Percentiles rank a stretch among this genome's conserved stretches.
Conservation (phyloP, 2,888 invertebrate genomes). For the Scelioninae gen. 2 region DNA sequence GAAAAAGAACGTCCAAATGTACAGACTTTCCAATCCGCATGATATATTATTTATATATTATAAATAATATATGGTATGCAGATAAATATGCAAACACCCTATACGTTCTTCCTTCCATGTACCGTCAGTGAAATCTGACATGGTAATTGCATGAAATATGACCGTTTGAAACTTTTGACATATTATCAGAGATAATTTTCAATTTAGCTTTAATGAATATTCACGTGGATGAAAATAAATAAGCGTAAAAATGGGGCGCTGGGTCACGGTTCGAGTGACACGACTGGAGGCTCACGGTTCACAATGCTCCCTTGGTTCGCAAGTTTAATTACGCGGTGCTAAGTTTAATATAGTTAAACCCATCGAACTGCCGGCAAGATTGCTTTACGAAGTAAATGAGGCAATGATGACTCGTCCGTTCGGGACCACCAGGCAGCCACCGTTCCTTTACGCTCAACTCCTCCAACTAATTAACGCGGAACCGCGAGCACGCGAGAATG, state of each 20-base stretch:
- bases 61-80: too few species aligned
- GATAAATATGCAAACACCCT: too few species aligned
- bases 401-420: slow-evolving; percentile 73
- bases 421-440: slow-evolving; percentile 70
- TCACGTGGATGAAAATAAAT: slow-evolving; percentile 45
- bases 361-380: slow-evolving; percentile 70
- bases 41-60: too few species aligned
- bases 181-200: slow-evolving; percentile 48
- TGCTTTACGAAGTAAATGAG: slow-evolving; percentile 74
- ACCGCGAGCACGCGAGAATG: slow-evolving; percentile 60
- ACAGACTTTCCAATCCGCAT: too few species aligned
- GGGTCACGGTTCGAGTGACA: slow-evolving; percentile 54
- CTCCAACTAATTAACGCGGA: slow-evolving; percentile 69
- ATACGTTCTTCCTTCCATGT: neutral
- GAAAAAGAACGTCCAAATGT: too few species aligned
- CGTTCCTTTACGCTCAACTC: slow-evolving; percentile 61
- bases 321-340: slow-evolving; percentile 73
- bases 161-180: slow-evolving; percentile 34
- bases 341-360: slow-evolving; percentile 73
- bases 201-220: slow-evolving; percentile 50
- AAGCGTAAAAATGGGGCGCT: slow-evolving; percentile 54
- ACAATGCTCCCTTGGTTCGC: slow-evolving; percentile 61
- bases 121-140: slow-evolving; percentile 15
- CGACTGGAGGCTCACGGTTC: slow-evolving; percentile 22
- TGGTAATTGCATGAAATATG: slow-evolving; percentile 35